Base-by-base conservation (phyloP, 2,113 vertebrate genomes). In the Laticauda colubrina region DNA sequence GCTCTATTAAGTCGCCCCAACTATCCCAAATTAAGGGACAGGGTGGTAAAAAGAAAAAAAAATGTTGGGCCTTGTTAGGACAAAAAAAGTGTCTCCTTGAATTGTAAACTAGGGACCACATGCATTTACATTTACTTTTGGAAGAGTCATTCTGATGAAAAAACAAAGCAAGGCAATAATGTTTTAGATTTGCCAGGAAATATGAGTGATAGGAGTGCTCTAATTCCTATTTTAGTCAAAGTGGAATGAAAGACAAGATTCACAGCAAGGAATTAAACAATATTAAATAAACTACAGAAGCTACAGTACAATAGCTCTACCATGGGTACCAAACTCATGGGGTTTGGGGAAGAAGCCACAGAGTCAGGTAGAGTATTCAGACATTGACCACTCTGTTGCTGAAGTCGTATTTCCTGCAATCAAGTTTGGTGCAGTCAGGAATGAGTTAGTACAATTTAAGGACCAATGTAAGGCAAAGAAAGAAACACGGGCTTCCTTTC, bases 61-160 rank as follows among this genome's bases (percentile, higher is more conserved):
- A 5, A 94, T 96, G 95, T 93, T 93, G 96, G 93, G 88, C 59
- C 0, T 43, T 93, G 43, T 95, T 91, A 93, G 88, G 43, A 92
- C 93, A 23, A 95, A 91, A 95, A 87, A 88, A 23, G 5, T 87
- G 86, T 91, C 48, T 21, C 88, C 12, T 53, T 23, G 95, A 95
- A 95, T 89, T 10, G 59, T 88, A 95, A 91, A 61, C 6, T 90
- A 93, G 23, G 85, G 89, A 34, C 2, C 26, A 91, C 11, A 34
- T 0, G 48, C 12, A 91, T 88, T 64, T 81, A 91, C 85, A 55
- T 94, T 93, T 95, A 54, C 86, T 64, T 89, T 87, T 23, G 94
- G 90, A 69, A 45, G 92, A 93, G 2, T 59, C 89, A 43, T 93
- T 90, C 1, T 90, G 48, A 87, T 57, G 10, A 55, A 88, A 57